Percentiles rank a stretch among this genome's conserved stretches.
Conservation (phyloP, 2,888 invertebrate species). For the Phaedon cochleariae region DNA sequence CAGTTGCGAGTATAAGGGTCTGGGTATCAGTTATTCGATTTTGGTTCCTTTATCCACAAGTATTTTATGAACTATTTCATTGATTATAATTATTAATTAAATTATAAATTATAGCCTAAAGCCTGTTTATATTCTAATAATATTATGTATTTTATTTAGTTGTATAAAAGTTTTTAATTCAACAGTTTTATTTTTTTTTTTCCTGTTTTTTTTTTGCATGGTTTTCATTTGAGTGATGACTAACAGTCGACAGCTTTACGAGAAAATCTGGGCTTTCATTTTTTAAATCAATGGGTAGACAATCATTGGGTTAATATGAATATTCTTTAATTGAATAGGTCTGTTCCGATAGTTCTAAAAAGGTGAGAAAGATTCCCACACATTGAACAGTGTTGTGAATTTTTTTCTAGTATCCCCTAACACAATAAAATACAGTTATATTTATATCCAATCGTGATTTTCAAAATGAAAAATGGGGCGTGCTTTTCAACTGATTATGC, state of each 20-base stretch:
- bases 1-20: constrained; percentile 20
- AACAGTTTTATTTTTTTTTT: constrained; percentile 50
- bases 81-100: constrained; percentile 46
- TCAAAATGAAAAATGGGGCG: too few relatives aligned
- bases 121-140: constrained; percentile 60
- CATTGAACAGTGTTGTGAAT: neutral
- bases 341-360: constrained; percentile 29
- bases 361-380: constrained; percentile 24
- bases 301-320: neutral
- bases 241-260: constrained; percentile 12
- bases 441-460: too few relatives aligned
- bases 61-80: constrained; percentile 34
- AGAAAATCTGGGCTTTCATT: constrained; percentile 37
- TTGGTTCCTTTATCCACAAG: constrained; percentile 40
- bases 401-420: too few relatives aligned
- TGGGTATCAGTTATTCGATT: constrained; percentile 30
- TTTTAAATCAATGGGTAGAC: neutral
- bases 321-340: constrained; percentile 25
- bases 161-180: constrained; percentile 56
- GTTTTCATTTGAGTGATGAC: constrained; percentile 37
- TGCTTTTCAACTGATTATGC: too few relatives aligned
- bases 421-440: too few relatives aligned
- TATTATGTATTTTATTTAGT: constrained; percentile 60
- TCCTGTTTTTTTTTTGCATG: constrained; percentile 38
- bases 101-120: constrained; percentile 56